Base-by-base conservation (phyloP, 1,140 invertebrate species). In the Procambarus clarkii region DNA sequence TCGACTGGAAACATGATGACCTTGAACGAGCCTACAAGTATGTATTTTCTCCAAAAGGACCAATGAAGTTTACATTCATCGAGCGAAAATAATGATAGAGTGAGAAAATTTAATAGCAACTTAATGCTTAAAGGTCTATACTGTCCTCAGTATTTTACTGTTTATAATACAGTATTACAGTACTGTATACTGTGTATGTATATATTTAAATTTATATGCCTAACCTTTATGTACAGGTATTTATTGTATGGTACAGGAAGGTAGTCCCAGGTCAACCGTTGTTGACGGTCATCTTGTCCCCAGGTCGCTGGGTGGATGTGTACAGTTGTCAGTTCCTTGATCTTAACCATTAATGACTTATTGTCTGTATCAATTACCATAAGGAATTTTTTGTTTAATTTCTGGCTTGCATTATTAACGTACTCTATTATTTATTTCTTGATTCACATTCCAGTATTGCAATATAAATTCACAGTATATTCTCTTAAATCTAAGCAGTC, bases 1-100 rank as follows among this genome's bases (percentile, higher is more conserved):
- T 91, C 1, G 89, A 79, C 18, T 91, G 76, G 71, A 91, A 85
- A 44, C 58, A 85, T 5, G 76, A 45, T 9, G 89, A 91, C 21
- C 50, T 91, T 13, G 74, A 80, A 2, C 71, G 82, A 18, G 7
- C 45, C 1, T 69, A 13, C 7, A 64, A 45, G 18, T 44, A 46
- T 34, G 74, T 91, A 0, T 91, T 91, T 76, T 44, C 60, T 11
- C 71, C 89, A 4, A 46, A 46, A 50, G 89, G 77, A 44, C 89
- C 89, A 2, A 15, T 86, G 8, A 15, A 64, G 34, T 79, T 91
- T 34, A 71, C 89, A 18, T 91, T 91, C 48, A 91, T n/a, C 21
- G 89, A 91, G 0, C 54, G 89, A 34, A 85, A 71, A 69, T 48
- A 45, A 18, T 3, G 9, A 13, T 48, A 86, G 3, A 13, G n/a